Conservation (phyloP, 2,888 invertebrate species). For the Phortica okadai region DNA sequence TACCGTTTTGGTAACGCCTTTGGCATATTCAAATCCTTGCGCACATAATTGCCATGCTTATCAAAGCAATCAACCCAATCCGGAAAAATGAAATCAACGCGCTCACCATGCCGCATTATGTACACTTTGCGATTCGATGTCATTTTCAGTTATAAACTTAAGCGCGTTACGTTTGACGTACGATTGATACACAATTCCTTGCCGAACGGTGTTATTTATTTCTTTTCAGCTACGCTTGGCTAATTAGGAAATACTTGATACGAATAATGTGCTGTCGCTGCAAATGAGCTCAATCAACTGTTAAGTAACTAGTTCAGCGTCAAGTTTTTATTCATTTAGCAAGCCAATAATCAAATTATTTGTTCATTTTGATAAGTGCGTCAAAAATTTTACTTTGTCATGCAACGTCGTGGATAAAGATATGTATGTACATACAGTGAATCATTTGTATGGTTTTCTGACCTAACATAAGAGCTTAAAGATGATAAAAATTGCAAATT, state of each 20-base stretch:
- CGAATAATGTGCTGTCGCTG: not conserved
- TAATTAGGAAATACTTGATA: too few relatives aligned
- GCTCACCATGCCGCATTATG: constrained; percentile 93
- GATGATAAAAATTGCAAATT: not conserved
- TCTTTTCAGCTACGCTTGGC: too few relatives aligned
- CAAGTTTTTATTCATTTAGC: not conserved
- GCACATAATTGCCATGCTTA: constrained; percentile 84
- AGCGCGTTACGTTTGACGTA: not conserved
- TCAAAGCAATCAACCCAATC: constrained; percentile 93
- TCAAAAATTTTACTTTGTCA: not conserved
- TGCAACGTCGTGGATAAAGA: not conserved
- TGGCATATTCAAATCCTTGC: constrained; percentile 96
- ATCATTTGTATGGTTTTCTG: not conserved
- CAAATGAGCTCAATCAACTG: not conserved
- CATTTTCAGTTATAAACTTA: not conserved
- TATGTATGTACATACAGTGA: not conserved
- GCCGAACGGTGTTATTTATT: too few relatives aligned
- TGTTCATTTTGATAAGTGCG: constrained; percentile 37
- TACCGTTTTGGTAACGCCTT: constrained; percentile 82
- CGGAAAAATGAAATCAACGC: constrained; percentile 96
- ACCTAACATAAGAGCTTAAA: not conserved
- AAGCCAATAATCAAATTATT: not conserved
- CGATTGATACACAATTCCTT: too few relatives aligned
- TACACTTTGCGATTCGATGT: constrained; percentile 76
- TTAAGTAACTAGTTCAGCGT: not conserved